Base-by-base conservation (phyloP, 2,797 vertebrate species). In the Apogon hyalosoma region DNA sequence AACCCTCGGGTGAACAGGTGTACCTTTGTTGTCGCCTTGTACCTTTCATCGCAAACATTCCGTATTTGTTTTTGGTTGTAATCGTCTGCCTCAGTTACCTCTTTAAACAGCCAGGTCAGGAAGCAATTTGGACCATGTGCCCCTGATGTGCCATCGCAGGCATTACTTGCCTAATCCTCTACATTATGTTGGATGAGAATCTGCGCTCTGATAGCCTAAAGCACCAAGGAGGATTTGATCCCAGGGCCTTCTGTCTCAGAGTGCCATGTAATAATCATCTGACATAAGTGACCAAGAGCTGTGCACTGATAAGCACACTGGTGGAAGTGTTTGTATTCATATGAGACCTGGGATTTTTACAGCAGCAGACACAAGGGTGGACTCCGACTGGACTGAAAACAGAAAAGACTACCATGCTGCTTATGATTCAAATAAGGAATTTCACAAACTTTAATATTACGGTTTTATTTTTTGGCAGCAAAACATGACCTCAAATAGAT, bases 121-220 rank as follows among this genome's bases (percentile, higher is more conserved):
- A 79, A 77, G 82, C 60, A 76, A 73, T 86, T 75, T 83, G 58
- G 67, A 77, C 62, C 69, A 64, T 74, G 81, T 65, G 67, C 58
- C 69, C 59, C 74, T 80, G 74, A 84, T 82, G 80, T 83, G 75
- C 75, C 70, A 75, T 70, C 36, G 36, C 69, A 52, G 54, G 80
- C 77, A 78, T 85, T 83, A 87, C 80, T 69, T 11, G 12, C 36
- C 48, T 89, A 88, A 92, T 92, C 86, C 84, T 69, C 70, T 50
- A 79, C 77, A 85, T 82, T 79, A 85, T 48, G 55, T 33, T 68
- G 68, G 57, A 85, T 71, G 69, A 79, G 73, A 86, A 80, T 81
- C 79, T 67, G 80, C 62, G 70, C 73, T 80, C 60, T 71, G 73
- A 73, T 47, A 71, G 75, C 45, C 69, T 81, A 83, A 88, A 88